phyloP scores from a whole-genome alignment of 2,797 vertebrate species.

The Peromyscus aztecus region DNA sequence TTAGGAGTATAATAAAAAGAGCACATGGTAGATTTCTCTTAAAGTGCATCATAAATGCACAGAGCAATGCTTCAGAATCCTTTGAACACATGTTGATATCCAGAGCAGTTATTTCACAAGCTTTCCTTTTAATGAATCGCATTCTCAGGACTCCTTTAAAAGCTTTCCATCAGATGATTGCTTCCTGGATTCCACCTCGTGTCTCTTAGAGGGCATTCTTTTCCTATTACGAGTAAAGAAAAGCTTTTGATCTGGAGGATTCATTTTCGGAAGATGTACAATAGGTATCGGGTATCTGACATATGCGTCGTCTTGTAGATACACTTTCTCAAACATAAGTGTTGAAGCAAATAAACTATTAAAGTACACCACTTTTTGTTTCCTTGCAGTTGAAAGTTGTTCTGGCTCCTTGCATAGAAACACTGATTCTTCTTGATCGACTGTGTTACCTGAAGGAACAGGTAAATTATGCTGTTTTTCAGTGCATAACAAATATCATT shows the following conservation, averaged over 20 bases:
- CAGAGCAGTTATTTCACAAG: constrained; percentile 84
- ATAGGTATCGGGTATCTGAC: constrained; percentile 63
- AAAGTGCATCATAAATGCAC: constrained; percentile 81
- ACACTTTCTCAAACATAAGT: constrained; percentile 52
- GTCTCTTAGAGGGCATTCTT: constrained; percentile 72
- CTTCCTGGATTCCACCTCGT: constrained; percentile 80
- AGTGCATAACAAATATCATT: constrained; percentile 76
- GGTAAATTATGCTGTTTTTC: constrained; percentile 89
- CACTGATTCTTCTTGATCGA: constrained; percentile 96
- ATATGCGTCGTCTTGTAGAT: constrained; percentile 68
- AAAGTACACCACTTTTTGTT: constrained; percentile 75
- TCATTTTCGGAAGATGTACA: constrained; percentile 80
- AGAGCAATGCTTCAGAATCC: constrained; percentile 82
- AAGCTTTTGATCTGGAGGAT: constrained; percentile 81
- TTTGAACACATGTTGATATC: constrained; percentile 86
- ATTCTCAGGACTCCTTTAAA: constrained; percentile 84
- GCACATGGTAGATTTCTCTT: constrained; percentile 87
- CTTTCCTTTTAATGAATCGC: constrained; percentile 84
- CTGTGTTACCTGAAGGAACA: constrained; percentile 98
- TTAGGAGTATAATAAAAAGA: constrained; percentile 87
- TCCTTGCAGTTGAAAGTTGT: constrained; percentile 94
- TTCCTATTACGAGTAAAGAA: constrained; percentile 62
- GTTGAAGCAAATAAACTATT: constrained; percentile 64
- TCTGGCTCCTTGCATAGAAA: constrained; percentile 96
- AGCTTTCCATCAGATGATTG: constrained; percentile 82